These are phyloP conservation scores for Rhincodon typus DNA, from an alignment of 2,797 vertebrate species.

Conservation along the genomic window DNA sequence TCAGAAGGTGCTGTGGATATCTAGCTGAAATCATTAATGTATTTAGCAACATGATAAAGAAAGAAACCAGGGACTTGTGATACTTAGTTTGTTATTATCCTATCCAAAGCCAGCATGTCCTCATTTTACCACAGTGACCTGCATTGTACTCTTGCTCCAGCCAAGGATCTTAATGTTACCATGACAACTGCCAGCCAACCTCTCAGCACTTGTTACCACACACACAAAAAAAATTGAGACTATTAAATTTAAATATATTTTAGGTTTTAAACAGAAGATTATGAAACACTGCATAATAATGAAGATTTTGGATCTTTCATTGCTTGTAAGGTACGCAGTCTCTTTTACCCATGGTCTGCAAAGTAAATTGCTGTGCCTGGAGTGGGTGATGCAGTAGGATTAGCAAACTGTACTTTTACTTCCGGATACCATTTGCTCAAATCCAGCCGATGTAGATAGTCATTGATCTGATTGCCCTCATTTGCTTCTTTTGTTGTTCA, in stretches of 20 bases:
- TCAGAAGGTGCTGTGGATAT: not conserved
- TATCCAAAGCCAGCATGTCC: not conserved
- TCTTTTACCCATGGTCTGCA: not conserved
- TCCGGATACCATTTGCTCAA: not conserved
- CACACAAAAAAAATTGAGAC: not conserved
- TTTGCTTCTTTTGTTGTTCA: not conserved
- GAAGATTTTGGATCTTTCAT: not conserved
- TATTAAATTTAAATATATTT: not conserved
- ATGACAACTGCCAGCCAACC: not conserved
- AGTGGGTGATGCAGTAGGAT: not conserved
- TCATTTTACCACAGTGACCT: not conserved
- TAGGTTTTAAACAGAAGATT: not conserved
- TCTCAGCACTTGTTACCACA: not conserved
- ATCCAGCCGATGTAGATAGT: not conserved
- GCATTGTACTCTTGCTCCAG: not conserved
- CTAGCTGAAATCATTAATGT: not conserved
- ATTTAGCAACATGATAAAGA: not conserved
- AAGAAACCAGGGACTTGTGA: not conserved
- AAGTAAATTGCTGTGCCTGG: not conserved
- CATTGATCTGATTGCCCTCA: not conserved
- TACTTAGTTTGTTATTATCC: not conserved
- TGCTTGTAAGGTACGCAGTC: not conserved
- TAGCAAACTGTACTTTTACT: not conserved
- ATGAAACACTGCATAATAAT: not conserved
- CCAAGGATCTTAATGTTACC: not conserved